Percentiles rank a stretch among this genome's conserved stretches.
Conservation (phyloP, 2,797 vertebrate species). For the Pteronotus mesoamericanus region DNA sequence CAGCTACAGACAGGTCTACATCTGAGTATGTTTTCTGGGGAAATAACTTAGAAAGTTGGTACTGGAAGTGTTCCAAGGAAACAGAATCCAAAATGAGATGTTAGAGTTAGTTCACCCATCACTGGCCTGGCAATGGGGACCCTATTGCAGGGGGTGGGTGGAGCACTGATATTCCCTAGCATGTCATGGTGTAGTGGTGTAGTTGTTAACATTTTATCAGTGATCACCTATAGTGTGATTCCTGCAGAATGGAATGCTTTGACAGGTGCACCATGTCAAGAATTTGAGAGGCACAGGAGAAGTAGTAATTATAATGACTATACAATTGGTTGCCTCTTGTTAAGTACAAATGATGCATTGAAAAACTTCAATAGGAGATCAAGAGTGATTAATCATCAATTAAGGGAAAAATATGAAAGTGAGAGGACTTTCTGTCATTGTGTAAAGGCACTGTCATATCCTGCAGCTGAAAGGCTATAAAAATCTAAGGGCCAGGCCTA, state of each 20-base stretch:
- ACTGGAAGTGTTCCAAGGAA: neutral
- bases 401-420: conserved; percentile 43
- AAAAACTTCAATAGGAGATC: conserved; percentile 52
- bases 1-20: neutral
- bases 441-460: conserved; percentile 16
- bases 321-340: neutral
- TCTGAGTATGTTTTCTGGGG: neutral
- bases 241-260: conserved; percentile 6
- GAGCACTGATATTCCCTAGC: neutral
- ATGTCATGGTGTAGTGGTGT: neutral
- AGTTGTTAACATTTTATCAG: conserved; percentile 11
- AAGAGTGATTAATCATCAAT: conserved; percentile 51
- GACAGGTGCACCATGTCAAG: neutral
- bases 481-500: neutral
- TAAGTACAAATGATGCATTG: conserved; percentile 53
- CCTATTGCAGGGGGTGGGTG: neutral
- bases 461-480: neutral
- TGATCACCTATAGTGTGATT: neutral
- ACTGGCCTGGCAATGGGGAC: neutral
- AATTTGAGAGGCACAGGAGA: neutral
- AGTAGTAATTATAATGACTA: conserved; percentile 8
- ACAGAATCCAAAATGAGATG: neutral
- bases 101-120: neutral
- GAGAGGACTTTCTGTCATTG: neutral
- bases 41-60: neutral